Evolutionary conservation across 2,113 vertebrate genomes (phyloP), one percentile per base, ranked within the genome.

Genomic region (Pygoscelis adeliae): DNA sequence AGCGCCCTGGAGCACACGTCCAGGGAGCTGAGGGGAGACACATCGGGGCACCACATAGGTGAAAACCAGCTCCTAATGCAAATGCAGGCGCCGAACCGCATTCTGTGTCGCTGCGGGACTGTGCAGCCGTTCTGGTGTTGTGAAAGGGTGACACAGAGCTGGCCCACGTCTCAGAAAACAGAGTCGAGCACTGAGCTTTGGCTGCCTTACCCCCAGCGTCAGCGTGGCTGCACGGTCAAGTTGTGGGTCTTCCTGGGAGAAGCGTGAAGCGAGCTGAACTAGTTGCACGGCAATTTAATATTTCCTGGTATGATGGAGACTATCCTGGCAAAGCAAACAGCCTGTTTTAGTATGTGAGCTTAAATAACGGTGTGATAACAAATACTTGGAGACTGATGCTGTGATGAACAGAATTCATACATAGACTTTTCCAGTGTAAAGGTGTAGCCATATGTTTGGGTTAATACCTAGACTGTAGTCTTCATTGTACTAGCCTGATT

Each of bases 21-120:
- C 22, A 13, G 46, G 34, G 22, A 53, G 16, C 36, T 80, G 42
- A 12, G 22, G 30, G 30, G 47, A 42, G 30, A 20, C 5, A 21
- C 59, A 17, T 0, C 5, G 1, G 26, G 58, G 12, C 14, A 77
- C 21, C 16, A 22, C 0, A 0, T 1, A 6, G n/a, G n/a, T 38
- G 14, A 23, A 79, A 34, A 18, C 7, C 73, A 83, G 34, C 36
- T 62, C 63, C 44, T 36, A 15, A 53, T 10, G 29, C 44, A 63
- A 69, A 63, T 9, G 13, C 27, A 23, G 1, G 20, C 50, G 42
- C 13, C 4, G 1, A 42, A 62, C 21, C 0, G 2, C 55, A 17
- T 9, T 56, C 55, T 34, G 7, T 19, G 15, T 32, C 2, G 2
- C 62, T 23, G 32, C 0, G 3, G 47, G 47, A n/a, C 30, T 16